phyloP scores from a whole-genome alignment of 2,888 invertebrate species.

The Netelia inedita region DNA sequence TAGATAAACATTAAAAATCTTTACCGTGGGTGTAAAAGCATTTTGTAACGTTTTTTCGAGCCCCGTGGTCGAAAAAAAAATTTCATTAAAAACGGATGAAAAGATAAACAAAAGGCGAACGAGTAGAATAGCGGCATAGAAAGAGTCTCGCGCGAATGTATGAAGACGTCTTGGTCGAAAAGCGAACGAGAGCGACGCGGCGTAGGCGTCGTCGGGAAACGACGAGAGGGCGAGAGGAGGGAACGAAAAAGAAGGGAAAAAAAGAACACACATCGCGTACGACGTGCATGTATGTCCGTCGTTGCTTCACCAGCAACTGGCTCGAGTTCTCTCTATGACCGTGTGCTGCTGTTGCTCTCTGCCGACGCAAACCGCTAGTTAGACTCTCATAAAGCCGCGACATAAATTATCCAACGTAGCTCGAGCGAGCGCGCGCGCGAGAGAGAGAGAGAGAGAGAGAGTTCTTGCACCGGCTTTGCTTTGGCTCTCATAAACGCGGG shows the following conservation, averaged over 20 bases:
- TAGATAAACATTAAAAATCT: not conserved
- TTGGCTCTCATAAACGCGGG: conserved; percentile 61
- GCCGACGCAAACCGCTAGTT: conserved; percentile 83
- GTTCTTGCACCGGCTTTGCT: conserved; percentile 54
- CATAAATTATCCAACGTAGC: conserved; percentile 81
- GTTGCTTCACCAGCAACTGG: conserved; percentile 43
- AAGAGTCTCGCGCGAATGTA: conserved; percentile 35
- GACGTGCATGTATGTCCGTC: conserved; percentile 39
- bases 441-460: conserved; percentile 28
- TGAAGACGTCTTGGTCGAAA: conserved; percentile 65
- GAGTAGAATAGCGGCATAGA: conserved; percentile 14
- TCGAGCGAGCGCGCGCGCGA: conserved; percentile 3
- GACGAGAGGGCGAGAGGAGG: conserved; percentile 14
- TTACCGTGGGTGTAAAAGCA: not conserved
- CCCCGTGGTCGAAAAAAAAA: not conserved
- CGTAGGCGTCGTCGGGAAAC: conserved; percentile 58
- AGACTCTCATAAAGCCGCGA: conserved; percentile 83
- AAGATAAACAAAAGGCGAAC: too few relatives aligned
- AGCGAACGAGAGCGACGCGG: conserved; percentile 42
- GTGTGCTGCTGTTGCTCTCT: conserved; percentile 70
- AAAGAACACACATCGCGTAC: conserved; percentile 23
- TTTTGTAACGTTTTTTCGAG: not conserved
- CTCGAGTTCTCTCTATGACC: conserved; percentile 53
- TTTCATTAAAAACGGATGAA: too few relatives aligned
- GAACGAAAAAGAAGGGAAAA: conserved; percentile 17